Conservation (phyloP, 2,888 invertebrate genomes). For the Tetramorium bicarinatum region DNA sequence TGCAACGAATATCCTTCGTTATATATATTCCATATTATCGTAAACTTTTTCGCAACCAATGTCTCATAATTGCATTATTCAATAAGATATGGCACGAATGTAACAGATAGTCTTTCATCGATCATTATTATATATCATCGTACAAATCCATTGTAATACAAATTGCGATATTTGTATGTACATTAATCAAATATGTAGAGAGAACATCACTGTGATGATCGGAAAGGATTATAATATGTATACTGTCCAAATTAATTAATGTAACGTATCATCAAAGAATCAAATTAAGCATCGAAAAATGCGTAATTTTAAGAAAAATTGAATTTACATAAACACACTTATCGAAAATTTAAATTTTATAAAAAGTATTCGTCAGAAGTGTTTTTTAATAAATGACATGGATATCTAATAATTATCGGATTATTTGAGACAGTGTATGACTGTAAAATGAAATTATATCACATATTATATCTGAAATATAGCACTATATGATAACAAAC, state of each 20-base stretch:
- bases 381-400: background rate
- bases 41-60: background rate
- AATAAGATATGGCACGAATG: background rate
- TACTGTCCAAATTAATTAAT: background rate
- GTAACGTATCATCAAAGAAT: background rate
- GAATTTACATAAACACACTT: background rate
- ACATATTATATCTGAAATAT: background rate
- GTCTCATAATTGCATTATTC: background rate
- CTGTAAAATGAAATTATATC: background rate
- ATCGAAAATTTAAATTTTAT: background rate
- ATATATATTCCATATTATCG: background rate
- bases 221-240: background rate
- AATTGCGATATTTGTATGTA: background rate
- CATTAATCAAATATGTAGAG: conserved; percentile 11
- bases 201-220: background rate
- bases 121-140: conserved; percentile 1
- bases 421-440: background rate
- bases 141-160: background rate
- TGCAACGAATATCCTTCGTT: background rate
- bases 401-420: background rate
- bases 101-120: background rate
- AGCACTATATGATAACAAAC: background rate
- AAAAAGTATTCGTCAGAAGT: background rate
- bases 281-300: background rate
- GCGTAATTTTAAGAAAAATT: background rate